These are phyloP conservation scores for Columba guinea DNA, from an alignment of 2,797 vertebrate genomes.

Conservation along the genomic window DNA sequence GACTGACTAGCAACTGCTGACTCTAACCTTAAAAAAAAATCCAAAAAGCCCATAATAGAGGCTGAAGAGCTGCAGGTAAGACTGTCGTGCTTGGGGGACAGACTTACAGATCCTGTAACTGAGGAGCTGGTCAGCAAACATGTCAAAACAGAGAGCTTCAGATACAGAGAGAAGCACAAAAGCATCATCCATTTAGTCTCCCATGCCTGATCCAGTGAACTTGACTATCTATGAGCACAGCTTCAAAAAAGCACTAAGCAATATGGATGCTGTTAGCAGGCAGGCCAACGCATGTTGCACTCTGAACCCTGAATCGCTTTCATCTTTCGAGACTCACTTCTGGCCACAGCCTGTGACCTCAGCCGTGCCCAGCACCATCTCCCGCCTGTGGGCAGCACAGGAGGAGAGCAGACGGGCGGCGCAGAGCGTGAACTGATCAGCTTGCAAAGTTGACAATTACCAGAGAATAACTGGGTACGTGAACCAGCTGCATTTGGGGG, in stretches of 20 bases:
- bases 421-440: not conserved
- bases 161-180: not conserved
- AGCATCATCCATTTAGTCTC: not conserved
- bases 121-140: not conserved
- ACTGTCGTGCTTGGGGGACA: not conserved
- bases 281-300: not conserved
- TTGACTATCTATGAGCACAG: not conserved
- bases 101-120: not conserved
- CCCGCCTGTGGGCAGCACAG: not conserved
- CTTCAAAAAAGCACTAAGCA: not conserved
- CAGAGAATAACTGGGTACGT: rapidly evolving
- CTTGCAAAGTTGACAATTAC: not conserved
- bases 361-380: not conserved
- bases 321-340: not conserved
- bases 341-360: not conserved
- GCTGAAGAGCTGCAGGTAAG: not conserved
- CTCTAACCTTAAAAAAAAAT: not conserved
- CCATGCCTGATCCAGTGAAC: not conserved
- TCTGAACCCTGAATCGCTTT: not conserved
- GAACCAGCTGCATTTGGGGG: not conserved
- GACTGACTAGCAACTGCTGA: too few species aligned
- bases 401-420: not conserved
- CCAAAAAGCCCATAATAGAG: not conserved
- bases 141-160: not conserved
- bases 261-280: not conserved